phyloP scores from a whole-genome alignment of 1,140 invertebrate species.

The Manduca sexta region DNA sequence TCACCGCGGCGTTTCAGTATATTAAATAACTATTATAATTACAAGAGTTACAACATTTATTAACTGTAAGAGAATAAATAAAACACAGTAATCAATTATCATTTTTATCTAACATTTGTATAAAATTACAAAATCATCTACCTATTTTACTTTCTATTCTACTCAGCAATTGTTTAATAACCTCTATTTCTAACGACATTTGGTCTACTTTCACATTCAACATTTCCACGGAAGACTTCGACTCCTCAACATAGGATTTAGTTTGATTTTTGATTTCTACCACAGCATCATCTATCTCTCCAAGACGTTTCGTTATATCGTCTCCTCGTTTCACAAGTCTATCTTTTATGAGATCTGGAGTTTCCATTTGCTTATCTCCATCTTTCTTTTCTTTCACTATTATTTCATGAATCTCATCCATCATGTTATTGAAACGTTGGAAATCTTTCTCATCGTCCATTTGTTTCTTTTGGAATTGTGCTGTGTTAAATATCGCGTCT shows the following conservation, averaged over 20 bases:
- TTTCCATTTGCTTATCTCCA: conserved; percentile 15
- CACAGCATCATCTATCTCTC: conserved; percentile 37
- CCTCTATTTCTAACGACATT: conserved; percentile 49
- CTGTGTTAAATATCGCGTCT: conserved; percentile 56
- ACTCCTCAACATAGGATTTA: conserved; percentile 24
- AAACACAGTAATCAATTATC: no score
- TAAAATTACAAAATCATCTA: conserved; percentile 5
- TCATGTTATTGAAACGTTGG: conserved; percentile 35
- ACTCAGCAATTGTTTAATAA: conserved; percentile 45
- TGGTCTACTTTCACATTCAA: conserved; percentile 55
- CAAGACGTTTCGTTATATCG: conserved; percentile 5
- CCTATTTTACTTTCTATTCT: conserved; percentile 55
- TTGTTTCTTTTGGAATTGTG: conserved; percentile 45
- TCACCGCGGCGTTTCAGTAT: no score
- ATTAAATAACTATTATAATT: no score
- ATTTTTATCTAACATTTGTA: no score
- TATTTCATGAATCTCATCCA: conserved; percentile 49
- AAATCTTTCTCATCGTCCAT: conserved; percentile 43
- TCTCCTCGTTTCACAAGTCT: conserved; percentile 7
- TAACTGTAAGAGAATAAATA: no score
- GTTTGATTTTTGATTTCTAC: conserved; percentile 38
- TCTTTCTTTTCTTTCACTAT: conserved; percentile 22
- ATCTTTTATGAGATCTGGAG: conserved; percentile 14
- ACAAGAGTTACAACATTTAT: no score
- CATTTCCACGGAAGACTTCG: conserved; percentile 34